These are phyloP conservation scores for Drosophila birchii DNA, from an alignment of 2,888 invertebrate genomes.

Conservation along the genomic window DNA sequence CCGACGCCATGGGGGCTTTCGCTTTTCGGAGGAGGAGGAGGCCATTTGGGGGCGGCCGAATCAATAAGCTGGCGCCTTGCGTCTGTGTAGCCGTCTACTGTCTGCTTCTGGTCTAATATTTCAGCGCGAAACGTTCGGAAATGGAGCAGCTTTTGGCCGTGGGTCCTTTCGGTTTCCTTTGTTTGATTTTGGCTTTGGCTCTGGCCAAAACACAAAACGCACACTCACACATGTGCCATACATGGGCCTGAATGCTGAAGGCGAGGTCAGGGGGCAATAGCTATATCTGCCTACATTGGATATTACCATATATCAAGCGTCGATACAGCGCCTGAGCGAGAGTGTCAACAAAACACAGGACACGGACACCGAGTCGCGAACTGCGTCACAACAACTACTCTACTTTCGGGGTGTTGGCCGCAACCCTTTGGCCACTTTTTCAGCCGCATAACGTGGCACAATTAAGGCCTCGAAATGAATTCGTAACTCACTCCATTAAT, in stretches of 20 bases:
- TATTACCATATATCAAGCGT: slow-evolving; percentile 36
- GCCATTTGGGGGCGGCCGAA: slow-evolving; percentile 45
- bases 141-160: slow-evolving; percentile 52
- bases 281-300: slow-evolving; percentile 13
- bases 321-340: slow-evolving; percentile 21
- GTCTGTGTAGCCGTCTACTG: slow-evolving; percentile 78
- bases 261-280: slow-evolving; percentile 40
- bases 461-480: slow-evolving; percentile 42
- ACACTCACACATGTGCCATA: slow-evolving; percentile 1
- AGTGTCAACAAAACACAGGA: slow-evolving; percentile 27
- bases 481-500: slow-evolving; percentile 50
- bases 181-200: slow-evolving; percentile 47
- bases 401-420: slow-evolving; percentile 23
- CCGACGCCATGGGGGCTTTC: slow-evolving; percentile 51
- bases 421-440: slow-evolving; percentile 28
- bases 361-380: slow-evolving; percentile 13
- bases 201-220: background rate
- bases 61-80: slow-evolving; percentile 78
- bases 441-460: slow-evolving; percentile 62
- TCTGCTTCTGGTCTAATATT: slow-evolving; percentile 78
- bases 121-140: slow-evolving; percentile 61
- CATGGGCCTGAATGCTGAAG: slow-evolving; percentile 23
- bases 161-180: slow-evolving; percentile 72
- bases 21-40: slow-evolving; percentile 37
- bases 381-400: slow-evolving; percentile 27